Evolutionary conservation across 2,113 vertebrate genomes (phyloP).

Genomic region (Protobothrops mucrosquamatus): DNA sequence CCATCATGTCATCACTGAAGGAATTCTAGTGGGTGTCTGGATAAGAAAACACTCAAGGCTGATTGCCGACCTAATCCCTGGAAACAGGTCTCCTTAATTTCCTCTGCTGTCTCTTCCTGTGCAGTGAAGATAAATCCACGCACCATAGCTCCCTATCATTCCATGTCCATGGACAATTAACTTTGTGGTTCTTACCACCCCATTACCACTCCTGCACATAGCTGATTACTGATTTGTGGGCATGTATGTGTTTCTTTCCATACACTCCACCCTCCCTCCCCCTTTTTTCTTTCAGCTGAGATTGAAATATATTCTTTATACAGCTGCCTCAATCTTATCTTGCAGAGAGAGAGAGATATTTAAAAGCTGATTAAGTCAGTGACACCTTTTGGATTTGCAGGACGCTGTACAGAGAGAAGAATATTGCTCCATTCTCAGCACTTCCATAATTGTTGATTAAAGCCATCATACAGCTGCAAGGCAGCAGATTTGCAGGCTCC

Average conservation of each 20-base stretch:
- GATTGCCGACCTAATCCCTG: constrained; percentile 8
- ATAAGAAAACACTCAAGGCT: constrained; percentile 1
- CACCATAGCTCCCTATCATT: background rate
- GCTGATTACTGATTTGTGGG: constrained; percentile 1
- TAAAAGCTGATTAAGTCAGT: constrained; percentile 14
- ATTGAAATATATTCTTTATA: constrained; percentile 1
- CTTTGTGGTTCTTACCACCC: background rate
- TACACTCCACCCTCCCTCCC: too few relatives aligned
- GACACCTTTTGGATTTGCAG: constrained; percentile 32
- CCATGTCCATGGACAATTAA: background rate
- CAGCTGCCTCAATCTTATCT: background rate
- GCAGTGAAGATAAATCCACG: background rate
- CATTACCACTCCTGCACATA: constrained; percentile 5
- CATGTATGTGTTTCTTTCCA: background rate
- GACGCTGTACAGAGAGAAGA: constrained; percentile 20
- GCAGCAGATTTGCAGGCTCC: constrained; percentile 49
- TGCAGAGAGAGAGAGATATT: background rate
- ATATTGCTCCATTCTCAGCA: constrained; percentile 41
- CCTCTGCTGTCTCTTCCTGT: constrained; percentile 4
- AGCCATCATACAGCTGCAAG: constrained; percentile 30
- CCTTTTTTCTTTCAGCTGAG: background rate
- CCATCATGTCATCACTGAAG: background rate
- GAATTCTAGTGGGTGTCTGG: constrained; percentile 12
- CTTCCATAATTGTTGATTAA: constrained; percentile 43
- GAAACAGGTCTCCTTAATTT: background rate